A percentile compares a stretch with the other conserved stretches of the same genome.
Conservation (phyloP, 2,797 vertebrate species). For the Sorex maritimensis region DNA sequence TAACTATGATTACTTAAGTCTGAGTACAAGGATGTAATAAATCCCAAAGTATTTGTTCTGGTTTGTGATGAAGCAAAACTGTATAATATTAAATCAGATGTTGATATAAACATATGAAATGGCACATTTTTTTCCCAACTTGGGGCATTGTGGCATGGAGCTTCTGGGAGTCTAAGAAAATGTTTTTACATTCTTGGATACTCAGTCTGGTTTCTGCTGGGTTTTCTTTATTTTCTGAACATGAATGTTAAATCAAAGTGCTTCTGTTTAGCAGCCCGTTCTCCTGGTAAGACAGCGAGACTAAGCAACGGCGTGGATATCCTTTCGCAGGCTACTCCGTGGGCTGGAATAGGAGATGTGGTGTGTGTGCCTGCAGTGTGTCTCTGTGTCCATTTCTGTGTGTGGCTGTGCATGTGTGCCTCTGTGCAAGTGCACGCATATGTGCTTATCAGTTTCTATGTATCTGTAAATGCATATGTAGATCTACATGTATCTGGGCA, state of each 20-base stretch:
- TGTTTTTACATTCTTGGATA: slow-evolving; percentile 52
- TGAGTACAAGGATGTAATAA: slow-evolving; percentile 90
- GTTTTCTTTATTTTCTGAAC: slow-evolving; percentile 12
- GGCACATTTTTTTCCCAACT: slow-evolving; percentile 83
- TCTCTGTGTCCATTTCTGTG: background rate
- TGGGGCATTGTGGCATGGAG: slow-evolving; percentile 83
- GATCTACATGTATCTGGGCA: too few species aligned
- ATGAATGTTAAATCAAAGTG: background rate
- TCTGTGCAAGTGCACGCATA: background rate
- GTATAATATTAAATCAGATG: slow-evolving; percentile 87
- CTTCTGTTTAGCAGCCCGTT: background rate
- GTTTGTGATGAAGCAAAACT: slow-evolving; percentile 88
- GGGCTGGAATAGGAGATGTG: background rate
- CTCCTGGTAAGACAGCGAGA: background rate
- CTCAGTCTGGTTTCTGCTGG: background rate
- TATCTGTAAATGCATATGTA: background rate
- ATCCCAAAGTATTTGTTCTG: slow-evolving; percentile 90
- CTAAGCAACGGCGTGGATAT: background rate
- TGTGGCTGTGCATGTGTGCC: background rate
- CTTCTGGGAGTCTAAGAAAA: slow-evolving; percentile 79
- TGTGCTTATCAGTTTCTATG: background rate
- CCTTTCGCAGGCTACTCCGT: background rate
- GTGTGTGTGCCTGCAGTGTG: background rate
- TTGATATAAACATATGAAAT: slow-evolving; percentile 87
- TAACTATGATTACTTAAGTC: slow-evolving; percentile 88